Percentiles rank a stretch among this genome's conserved stretches.
Evolutionary conservation across 2,113 vertebrate species (phyloP).

Genomic region (Daubentonia madagascariensis): DNA sequence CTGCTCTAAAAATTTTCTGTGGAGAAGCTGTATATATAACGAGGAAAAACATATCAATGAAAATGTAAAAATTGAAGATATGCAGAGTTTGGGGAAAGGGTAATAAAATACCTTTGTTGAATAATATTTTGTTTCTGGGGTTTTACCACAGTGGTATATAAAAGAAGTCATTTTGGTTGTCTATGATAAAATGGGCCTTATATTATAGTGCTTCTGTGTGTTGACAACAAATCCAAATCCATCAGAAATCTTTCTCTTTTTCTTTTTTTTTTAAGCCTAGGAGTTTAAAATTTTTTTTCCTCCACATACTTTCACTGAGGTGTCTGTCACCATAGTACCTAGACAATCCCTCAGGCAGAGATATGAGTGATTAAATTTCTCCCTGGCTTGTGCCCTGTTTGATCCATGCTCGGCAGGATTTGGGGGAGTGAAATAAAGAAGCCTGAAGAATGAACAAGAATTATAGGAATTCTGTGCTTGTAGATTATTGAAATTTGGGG

Average conservation of each 20-base stretch:
- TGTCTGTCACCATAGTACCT: conserved; percentile 79
- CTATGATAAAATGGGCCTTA: neutral
- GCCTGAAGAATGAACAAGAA: conserved; percentile 57
- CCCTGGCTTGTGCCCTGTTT: conserved; percentile 50
- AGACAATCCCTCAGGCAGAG: conserved; percentile 68
- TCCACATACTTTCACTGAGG: conserved; percentile 68
- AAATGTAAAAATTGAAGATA: neutral
- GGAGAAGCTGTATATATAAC: neutral
- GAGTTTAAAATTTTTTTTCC: conserved; percentile 54
- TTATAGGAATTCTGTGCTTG: conserved; percentile 57
- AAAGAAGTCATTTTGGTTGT: neutral
- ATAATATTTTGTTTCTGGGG: neutral
- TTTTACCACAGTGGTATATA: neutral
- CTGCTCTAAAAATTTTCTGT: neutral
- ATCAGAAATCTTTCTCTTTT: neutral
- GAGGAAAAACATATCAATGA: neutral
- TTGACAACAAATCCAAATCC: conserved; percentile 10
- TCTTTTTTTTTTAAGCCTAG: conserved; percentile 24
- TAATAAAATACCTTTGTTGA: neutral
- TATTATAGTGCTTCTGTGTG: neutral
- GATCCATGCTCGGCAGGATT: conserved; percentile 53
- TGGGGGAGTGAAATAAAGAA: conserved; percentile 50
- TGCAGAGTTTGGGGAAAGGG: neutral
- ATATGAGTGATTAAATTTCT: conserved; percentile 67
- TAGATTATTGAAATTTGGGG: conserved; percentile 52